Conservation (phyloP, 2,888 invertebrate genomes). For the Morpho helenor region DNA sequence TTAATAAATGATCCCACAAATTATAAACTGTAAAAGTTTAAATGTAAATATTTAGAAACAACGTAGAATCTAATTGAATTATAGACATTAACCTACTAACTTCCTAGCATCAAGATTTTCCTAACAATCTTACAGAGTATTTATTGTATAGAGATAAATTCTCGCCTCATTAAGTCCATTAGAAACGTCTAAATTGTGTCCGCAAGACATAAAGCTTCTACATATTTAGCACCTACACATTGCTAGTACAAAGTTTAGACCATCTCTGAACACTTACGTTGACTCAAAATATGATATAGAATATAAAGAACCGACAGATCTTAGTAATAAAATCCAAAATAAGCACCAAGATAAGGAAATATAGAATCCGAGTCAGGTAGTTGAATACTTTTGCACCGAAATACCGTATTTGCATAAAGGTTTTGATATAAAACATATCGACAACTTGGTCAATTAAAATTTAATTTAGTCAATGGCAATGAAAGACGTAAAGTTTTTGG, state of each 20-base stretch:
- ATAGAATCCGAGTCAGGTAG: constrained; percentile 4
- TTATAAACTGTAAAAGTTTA: background rate
- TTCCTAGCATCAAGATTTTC: constrained; percentile 9
- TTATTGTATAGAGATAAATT: constrained; percentile 21
- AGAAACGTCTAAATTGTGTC: constrained; percentile 10
- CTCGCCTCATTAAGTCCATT: constrained; percentile 9
- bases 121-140: constrained; percentile 6
- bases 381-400: background rate
- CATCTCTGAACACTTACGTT: constrained; percentile 70
- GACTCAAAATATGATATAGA: constrained; percentile 30
- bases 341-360: constrained; percentile 31
- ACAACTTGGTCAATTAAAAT: too few relatives aligned
- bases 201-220: constrained; percentile 33
- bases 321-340: constrained; percentile 19
- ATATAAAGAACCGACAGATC: constrained; percentile 12
- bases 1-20: background rate
- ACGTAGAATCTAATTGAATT: background rate
- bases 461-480: too few relatives aligned
- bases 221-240: constrained; percentile 62
- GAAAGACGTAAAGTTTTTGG: too few relatives aligned
- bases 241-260: constrained; percentile 59
- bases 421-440: background rate
- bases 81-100: constrained; percentile 7
- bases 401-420: background rate
- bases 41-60: constrained; percentile 3